A percentile compares a stretch with the other conserved stretches of the same genome.
These are phyloP conservation scores for Lytechinus variegatus DNA, from an alignment of 35 echinoderm and acorn worm species.

Conservation along the genomic window DNA sequence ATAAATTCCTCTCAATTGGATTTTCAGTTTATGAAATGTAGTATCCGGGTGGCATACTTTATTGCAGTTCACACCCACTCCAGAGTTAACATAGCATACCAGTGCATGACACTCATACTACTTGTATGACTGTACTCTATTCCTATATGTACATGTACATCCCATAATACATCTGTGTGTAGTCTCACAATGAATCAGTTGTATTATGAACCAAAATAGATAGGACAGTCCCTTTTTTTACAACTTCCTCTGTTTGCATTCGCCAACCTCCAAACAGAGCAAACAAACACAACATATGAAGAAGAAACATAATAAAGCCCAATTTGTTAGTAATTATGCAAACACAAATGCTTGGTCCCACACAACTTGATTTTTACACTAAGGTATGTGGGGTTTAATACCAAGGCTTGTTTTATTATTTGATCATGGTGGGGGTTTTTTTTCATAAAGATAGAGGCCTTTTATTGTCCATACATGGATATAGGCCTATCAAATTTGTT, in stretches of 20 bases:
- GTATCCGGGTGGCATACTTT: neutral
- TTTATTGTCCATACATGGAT: too few relatives aligned
- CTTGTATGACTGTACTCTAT: neutral
- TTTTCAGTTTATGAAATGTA: neutral
- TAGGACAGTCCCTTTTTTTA: neutral
- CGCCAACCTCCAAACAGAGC: neutral
- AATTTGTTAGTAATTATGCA: constrained; percentile 6
- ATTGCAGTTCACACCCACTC: neutral
- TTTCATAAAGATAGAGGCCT: too few relatives aligned
- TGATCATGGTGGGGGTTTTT: neutral
- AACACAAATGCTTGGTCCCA: neutral
- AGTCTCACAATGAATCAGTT: neutral
- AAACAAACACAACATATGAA: neutral
- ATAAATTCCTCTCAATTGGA: neutral
- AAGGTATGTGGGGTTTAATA: neutral
- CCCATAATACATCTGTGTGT: neutral
- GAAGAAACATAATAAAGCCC: neutral
- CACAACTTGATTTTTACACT: neutral
- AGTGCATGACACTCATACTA: neutral
- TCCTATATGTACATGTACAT: too few relatives aligned
- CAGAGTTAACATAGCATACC: neutral
- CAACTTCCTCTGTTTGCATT: constrained; percentile 9
- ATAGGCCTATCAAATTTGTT: too few relatives aligned
- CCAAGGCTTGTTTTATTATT: neutral
- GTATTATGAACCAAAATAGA: neutral